phyloP scores from a whole-genome alignment of 2,113 vertebrate species.

The Aepyceros melampus region DNA sequence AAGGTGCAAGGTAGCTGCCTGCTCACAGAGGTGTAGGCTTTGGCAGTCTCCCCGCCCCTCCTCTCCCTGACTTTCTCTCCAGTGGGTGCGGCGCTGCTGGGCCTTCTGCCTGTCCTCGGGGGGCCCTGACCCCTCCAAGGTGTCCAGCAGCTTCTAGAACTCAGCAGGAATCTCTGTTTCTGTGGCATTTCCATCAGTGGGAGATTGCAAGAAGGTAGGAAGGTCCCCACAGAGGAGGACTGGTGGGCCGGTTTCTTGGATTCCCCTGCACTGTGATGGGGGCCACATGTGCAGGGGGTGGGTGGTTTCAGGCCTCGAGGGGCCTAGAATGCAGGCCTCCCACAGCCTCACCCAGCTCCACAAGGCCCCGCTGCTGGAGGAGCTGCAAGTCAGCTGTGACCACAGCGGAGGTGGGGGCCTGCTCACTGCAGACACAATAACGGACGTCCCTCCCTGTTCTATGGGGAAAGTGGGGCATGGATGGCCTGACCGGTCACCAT shows the following conservation, averaged over 20 bases:
- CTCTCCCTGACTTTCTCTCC: background rate
- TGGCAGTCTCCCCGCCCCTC: fast-evolving
- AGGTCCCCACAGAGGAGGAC: background rate
- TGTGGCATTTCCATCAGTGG: background rate
- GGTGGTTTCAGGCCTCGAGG: background rate
- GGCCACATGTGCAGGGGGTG: background rate
- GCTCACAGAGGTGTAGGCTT: background rate
- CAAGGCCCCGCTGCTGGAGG: no score
- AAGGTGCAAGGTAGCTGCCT: background rate
- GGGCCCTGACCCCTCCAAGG: background rate
- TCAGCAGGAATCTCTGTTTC: background rate
- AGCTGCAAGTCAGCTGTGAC: background rate
- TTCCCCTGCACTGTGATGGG: background rate
- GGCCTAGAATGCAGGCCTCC: background rate
- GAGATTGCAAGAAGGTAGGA: background rate
- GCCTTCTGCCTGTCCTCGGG: background rate
- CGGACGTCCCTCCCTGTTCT: background rate
- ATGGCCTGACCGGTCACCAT: background rate
- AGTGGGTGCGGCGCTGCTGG: background rate
- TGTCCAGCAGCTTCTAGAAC: background rate
- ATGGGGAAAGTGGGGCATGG: background rate
- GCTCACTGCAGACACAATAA: background rate
- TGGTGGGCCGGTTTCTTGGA: background rate
- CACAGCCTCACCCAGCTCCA: background rate
- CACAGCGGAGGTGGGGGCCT: background rate